Conservation (phyloP, 2,797 vertebrate species). For the Aeoliscus strigatus region DNA sequence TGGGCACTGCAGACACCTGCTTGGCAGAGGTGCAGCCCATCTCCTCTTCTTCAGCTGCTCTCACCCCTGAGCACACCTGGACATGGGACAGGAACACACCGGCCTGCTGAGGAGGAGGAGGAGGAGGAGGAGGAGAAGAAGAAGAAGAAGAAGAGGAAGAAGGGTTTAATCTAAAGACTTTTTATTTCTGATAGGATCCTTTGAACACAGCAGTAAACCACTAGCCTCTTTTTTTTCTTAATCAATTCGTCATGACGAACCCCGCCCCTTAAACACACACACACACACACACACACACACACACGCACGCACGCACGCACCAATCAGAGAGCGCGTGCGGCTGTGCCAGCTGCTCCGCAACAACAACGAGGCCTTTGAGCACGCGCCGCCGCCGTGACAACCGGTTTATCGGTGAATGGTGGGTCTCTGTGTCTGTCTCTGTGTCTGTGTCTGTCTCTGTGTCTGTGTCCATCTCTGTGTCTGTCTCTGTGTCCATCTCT, state of each 20-base stretch:
- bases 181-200: background rate
- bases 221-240: conserved; percentile 9
- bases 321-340: conserved; percentile 38
- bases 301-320: conserved; percentile 24
- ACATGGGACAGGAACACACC: background rate
- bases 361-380: conserved; percentile 69
- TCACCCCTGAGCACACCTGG: conserved; percentile 70
- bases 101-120: background rate
- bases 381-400: conserved; percentile 51
- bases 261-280: conserved; percentile 35
- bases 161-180: too few relatives aligned
- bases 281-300: conserved; percentile 29
- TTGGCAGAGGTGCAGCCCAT: conserved; percentile 99
- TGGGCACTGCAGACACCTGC: conserved; percentile 97
- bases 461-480: too few relatives aligned
- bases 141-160: background rate
- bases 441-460: too few relatives aligned
- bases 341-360: conserved; percentile 63
- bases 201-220: conserved; percentile 5
- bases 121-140: too few relatives aligned
- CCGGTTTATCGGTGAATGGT: conserved; percentile 23
- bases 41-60: conserved; percentile 87
- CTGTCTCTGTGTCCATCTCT: too few relatives aligned
- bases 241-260: conserved; percentile 59
- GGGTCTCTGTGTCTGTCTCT: conserved; percentile 25